A percentile compares a stretch with the other conserved stretches of the same genome.
These are phyloP conservation scores for Anoplolepis gracilipes DNA, from an alignment of 1,140 invertebrate species.

Conservation along the genomic window DNA sequence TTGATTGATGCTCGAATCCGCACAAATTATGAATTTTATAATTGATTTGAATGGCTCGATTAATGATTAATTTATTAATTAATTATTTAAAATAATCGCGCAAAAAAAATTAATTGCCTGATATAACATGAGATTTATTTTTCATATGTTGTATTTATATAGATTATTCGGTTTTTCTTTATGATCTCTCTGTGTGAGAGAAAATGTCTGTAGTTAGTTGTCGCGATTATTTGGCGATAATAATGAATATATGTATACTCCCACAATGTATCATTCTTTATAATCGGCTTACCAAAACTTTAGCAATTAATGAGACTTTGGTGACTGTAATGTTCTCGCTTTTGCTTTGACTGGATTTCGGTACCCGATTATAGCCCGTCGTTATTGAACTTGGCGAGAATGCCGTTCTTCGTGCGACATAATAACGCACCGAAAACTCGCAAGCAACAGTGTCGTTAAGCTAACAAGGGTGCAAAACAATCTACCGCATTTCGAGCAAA, in stretches of 20 bases:
- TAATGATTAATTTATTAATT: neutral
- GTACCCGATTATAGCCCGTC: constrained; percentile 24
- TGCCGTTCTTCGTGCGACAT: neutral
- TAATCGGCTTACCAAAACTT: constrained; percentile 65
- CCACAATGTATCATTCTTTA: constrained; percentile 42
- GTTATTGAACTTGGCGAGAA: constrained; percentile 49
- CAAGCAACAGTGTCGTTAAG: constrained; percentile 26
- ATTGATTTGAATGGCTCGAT: constrained; percentile 16
- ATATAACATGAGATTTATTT: neutral
- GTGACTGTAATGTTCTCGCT: neutral
- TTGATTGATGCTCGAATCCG: neutral
- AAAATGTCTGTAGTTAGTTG: neutral
- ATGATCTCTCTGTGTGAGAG: neutral
- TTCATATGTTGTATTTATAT: neutral
- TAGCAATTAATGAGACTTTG: constrained; percentile 62
- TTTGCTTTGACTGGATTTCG: constrained; percentile 36
- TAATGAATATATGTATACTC: neutral
- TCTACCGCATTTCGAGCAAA: constrained; percentile 5
- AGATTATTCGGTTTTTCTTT: neutral
- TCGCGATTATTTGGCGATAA: constrained; percentile 21
- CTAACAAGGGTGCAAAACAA: constrained; percentile 39
- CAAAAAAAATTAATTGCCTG: neutral
- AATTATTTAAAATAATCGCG: neutral
- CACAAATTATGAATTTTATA: neutral
- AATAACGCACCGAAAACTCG: constrained; percentile 42